phyloP scores from a whole-genome alignment of 2,888 invertebrate genomes.

The Ormia ochracea region DNA sequence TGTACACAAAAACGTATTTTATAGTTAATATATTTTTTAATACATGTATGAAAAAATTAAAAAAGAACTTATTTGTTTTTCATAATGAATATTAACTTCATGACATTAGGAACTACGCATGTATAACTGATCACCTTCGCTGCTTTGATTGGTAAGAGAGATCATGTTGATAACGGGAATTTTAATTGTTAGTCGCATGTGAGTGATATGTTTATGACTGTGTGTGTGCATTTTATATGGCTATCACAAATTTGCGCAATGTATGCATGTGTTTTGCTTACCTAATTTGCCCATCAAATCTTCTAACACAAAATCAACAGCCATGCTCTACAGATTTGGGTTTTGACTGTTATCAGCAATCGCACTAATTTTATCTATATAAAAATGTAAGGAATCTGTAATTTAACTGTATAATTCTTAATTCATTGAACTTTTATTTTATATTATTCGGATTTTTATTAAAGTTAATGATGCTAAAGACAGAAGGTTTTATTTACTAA shows the following conservation, averaged over 20 bases:
- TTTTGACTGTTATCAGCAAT: neutral
- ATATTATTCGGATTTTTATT: slow-evolving; percentile 12
- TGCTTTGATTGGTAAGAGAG: neutral
- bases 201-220: neutral
- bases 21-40: too few relatives aligned
- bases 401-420: neutral
- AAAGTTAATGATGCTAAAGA: neutral
- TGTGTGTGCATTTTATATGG: neutral
- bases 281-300: slow-evolving; percentile 83
- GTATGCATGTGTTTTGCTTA: slow-evolving; percentile 71
- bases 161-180: neutral
- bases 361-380: slow-evolving; percentile 1
- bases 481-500: slow-evolving; percentile 10
- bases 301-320: slow-evolving; percentile 81
- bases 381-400: slow-evolving; percentile 32
- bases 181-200: neutral
- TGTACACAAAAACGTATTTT: too few relatives aligned
- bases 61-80: too few relatives aligned
- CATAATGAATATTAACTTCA: too few relatives aligned
- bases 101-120: too few relatives aligned
- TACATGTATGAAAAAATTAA: too few relatives aligned
- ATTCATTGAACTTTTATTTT: slow-evolving; percentile 24
- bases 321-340: slow-evolving; percentile 76
- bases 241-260: neutral
- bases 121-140: too few relatives aligned